Percentiles rank a stretch among this genome's conserved stretches.
Evolutionary conservation across 2,113 vertebrate species (phyloP).

Genomic region (Bos javanicus): DNA sequence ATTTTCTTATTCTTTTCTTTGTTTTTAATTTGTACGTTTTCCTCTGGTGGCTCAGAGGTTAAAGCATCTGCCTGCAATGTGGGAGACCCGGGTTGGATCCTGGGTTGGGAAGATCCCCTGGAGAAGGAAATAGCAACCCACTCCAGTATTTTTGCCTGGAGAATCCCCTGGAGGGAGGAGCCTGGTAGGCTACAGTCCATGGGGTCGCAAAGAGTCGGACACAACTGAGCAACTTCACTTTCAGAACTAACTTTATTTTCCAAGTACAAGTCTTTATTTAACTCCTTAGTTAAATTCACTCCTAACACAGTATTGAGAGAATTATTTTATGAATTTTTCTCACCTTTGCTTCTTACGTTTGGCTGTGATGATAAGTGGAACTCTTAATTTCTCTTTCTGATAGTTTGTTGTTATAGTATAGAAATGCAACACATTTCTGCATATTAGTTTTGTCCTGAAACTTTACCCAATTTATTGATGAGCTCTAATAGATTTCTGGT

Average conservation of each 20-base stretch:
- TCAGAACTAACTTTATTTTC: not conserved
- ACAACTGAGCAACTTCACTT: not conserved
- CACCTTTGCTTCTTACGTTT: not conserved
- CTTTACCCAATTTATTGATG: not conserved
- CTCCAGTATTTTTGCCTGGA: not conserved
- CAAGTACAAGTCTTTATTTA: not conserved
- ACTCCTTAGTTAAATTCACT: not conserved
- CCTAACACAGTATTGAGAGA: not conserved
- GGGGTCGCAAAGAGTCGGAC: fast-evolving
- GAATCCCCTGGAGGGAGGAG: not conserved
- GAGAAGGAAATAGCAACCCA: not conserved
- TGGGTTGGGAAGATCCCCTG: not conserved
- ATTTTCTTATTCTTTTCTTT: not conserved
- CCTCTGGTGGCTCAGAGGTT: not conserved
- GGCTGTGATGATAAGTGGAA: not conserved
- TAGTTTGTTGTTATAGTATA: not conserved
- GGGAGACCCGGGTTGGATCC: not conserved
- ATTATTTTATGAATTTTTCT: not conserved
- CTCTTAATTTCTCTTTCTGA: not conserved
- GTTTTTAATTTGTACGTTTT: not conserved
- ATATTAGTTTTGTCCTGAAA: not conserved
- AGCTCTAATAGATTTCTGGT: not conserved
- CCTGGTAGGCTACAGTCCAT: not conserved
- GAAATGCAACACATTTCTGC: not conserved
- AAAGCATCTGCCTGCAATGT: not conserved